Evolutionary conservation across 2,888 invertebrate genomes (phyloP), one percentile per base, ranked within the genome.

Genomic region (Formica aserva): DNA sequence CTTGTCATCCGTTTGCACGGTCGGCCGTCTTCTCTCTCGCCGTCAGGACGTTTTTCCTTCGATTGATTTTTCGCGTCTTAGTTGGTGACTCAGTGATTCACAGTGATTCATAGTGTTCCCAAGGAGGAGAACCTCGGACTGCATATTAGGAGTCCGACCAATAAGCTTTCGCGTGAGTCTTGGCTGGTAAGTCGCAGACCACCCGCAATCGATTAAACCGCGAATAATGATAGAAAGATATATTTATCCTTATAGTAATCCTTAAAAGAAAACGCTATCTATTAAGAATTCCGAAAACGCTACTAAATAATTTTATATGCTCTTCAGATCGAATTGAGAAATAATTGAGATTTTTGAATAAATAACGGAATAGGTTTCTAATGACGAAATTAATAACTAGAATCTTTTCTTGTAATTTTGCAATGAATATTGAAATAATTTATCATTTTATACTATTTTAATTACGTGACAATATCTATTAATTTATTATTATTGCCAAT

Each of bases 1-100:
- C 90, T 91, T 93, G 91, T 92, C 92, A 91, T 90, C 90, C 90
- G 92, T 91, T 91, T 88, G 87, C 82, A 84, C 82, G 80, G 84
- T 82, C 84, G 66, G 84, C 72, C 32, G 65, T 63, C 76, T 52
- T 82, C 76, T 65, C 76, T 67, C 66, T 32, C 65, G 35, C 48
- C 67, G 48, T 13, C 41, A 71, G 29, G 41, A 52, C 77, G 45
- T 66, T 80, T 69, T 72, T 62, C 80, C 60, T 71, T 74, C 48
- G 55, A 76, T 80, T 69, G 71, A 80, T 80, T 80, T 80, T 80
- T 60, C 71, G 63, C 65, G 26, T 65, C 83, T 60, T 76, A 74
- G 83, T 80, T 87, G 80, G 85, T 84, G 67, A 65, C 75, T 86
- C 62, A 82, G 89, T 89, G 88, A 71, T 85, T 85, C 82, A 72